Evolutionary conservation across 2,888 invertebrate genomes (phyloP).

Genomic region (Dastarcus helophoroides): DNA sequence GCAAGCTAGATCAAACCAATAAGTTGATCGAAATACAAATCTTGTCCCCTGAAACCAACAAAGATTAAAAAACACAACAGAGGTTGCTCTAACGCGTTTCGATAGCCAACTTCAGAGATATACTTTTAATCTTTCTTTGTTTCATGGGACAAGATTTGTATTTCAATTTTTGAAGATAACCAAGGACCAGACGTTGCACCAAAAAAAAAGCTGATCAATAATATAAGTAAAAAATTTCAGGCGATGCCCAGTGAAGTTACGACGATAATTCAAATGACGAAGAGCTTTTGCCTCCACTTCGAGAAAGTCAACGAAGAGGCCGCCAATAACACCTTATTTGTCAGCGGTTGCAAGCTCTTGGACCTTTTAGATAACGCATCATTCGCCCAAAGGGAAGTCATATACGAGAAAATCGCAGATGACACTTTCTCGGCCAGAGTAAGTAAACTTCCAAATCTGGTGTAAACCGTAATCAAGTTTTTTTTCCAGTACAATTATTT

Average conservation of each 20-base stretch:
- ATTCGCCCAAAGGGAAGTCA: slow-evolving; percentile 16
- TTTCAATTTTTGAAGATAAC: no score
- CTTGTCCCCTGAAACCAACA: no score
- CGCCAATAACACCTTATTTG: slow-evolving; percentile 13
- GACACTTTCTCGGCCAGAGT: slow-evolving; percentile 19
- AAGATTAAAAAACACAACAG: no score
- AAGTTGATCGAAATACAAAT: no score
- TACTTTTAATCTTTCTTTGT: no score
- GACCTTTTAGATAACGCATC: slow-evolving; percentile 24
- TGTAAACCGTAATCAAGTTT: not conserved
- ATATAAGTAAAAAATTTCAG: no score
- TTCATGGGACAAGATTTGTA: no score
- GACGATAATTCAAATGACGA: slow-evolving; percentile 25
- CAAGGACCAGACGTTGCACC: no score
- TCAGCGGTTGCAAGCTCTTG: slow-evolving; percentile 25
- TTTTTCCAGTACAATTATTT: slow-evolving; percentile 22
- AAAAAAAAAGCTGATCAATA: no score
- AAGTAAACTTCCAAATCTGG: slow-evolving; percentile 1
- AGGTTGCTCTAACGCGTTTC: no score
- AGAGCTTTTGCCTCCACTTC: slow-evolving; percentile 28
- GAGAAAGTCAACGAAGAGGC: slow-evolving; percentile 26
- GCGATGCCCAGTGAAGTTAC: slow-evolving; percentile 24
- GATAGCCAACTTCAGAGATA: no score
- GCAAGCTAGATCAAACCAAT: no score
- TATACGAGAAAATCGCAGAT: slow-evolving; percentile 15